Conservation (phyloP, 2,888 invertebrate genomes). For the Calephelis perditalis region DNA sequence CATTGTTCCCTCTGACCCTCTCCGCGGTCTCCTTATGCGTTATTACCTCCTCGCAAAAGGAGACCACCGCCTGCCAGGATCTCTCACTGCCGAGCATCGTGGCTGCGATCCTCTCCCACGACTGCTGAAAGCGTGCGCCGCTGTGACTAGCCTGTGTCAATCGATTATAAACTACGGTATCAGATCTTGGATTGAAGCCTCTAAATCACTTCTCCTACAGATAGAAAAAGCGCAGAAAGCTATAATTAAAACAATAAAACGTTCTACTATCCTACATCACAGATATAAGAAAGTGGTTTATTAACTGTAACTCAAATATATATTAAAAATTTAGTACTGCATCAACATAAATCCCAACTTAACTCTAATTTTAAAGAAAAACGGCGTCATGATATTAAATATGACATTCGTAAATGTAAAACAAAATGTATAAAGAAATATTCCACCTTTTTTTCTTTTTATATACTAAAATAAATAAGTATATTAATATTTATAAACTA, state of each 20-base stretch:
- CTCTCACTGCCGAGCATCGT: too few relatives aligned
- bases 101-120: too few relatives aligned
- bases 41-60: too few relatives aligned
- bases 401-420: neutral
- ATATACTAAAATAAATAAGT: neutral
- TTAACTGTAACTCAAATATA: neutral
- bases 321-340: neutral
- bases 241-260: constrained; percentile 1
- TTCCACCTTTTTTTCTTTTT: neutral
- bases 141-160: neutral
- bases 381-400: neutral
- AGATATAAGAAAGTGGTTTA: neutral
- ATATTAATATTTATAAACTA: neutral
- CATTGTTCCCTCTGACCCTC: too few relatives aligned
- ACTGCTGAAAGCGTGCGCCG: too few relatives aligned
- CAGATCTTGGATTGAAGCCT: neutral
- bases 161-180: neutral
- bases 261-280: neutral
- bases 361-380: neutral
- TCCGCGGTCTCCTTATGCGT: too few relatives aligned
- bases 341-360: neutral
- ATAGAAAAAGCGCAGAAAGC: neutral
- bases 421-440: neutral
- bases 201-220: neutral
- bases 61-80: too few relatives aligned